Base-by-base conservation (phyloP, 2,797 vertebrate genomes). In the Oreochromis mossambicus region DNA sequence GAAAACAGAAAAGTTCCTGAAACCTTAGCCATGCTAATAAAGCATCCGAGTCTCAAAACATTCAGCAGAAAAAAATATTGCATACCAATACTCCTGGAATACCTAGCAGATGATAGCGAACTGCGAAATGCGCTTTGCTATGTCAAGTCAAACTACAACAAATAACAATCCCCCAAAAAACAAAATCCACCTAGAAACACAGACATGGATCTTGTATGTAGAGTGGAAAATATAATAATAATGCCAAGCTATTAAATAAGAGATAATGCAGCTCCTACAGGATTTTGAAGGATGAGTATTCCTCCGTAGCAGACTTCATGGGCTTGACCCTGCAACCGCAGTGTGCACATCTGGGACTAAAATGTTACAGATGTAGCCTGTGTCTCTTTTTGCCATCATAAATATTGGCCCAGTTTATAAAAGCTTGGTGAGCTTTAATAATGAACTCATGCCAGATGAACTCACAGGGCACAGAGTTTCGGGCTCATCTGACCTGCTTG, bases 361-460 rank as follows among this genome's bases (percentile, higher is more conserved):
- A 93, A 80, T 56, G 82, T 88, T 93, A 55, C 91, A 93, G 91
- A 92, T 91, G 89, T 85, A 84, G 77, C 80, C 73, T 34, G 5
- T 89, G 82, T 91, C 80, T 91, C 86, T 56, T 86, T 86, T 81
- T 86, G 63, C 84, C 52, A 84, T 90, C 86, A 83, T 91, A 93
- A 94, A 93, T 91, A 83, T 80, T 92, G 95, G 32, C 91, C 95
- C 86, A 93, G 87, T 94, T 94, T 89, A 91, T 87, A 77, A 91
- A 89, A 86, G 88, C 85, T 83, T 86, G 84, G 79, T 78, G 84
- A 80, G 84, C 84, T 91, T 87, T 85, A 89, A 85, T 83, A 86
- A 89, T 85, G 89, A 93, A 90, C 86, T 56, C 17, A 7, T 82
- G 90, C 91, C 93, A 94, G 88, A 86, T 90, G 91, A 94, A 89